Conservation (phyloP, 2,888 invertebrate genomes). For the Harpagoxenus sublaevis region DNA sequence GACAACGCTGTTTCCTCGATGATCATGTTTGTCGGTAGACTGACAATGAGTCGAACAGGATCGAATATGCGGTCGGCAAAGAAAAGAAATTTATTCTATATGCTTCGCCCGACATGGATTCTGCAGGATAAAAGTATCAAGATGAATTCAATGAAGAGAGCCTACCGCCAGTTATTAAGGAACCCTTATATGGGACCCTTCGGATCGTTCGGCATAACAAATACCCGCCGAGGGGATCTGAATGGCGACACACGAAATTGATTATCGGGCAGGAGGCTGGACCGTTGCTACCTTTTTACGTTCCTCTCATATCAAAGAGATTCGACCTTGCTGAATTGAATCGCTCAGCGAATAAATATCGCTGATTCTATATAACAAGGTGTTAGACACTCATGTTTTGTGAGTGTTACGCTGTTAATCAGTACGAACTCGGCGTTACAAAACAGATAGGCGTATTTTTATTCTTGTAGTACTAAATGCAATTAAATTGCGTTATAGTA, state of each 20-base stretch:
- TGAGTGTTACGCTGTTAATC: not conserved
- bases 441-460: not conserved
- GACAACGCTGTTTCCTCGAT: not conserved
- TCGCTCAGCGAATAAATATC: conserved; percentile 6
- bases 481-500: not conserved
- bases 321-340: conserved; percentile 19
- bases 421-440: not conserved
- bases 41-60: conserved; percentile 34
- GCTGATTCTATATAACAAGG: conserved; percentile 6
- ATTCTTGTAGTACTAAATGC: not conserved
- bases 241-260: conserved; percentile 61
- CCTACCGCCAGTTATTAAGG: conserved; percentile 74
- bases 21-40: conserved; percentile 46
- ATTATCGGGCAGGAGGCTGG: conserved; percentile 39
- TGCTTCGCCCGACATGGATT: conserved; percentile 65
- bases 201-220: conserved; percentile 69
- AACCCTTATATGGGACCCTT: conserved; percentile 65
- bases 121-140: conserved; percentile 74
- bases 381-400: not conserved
- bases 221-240: conserved; percentile 52
- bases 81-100: conserved; percentile 70
- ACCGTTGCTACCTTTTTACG: conserved; percentile 49
- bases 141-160: conserved; percentile 76
- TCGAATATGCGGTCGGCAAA: conserved; percentile 60
- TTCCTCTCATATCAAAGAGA: conserved; percentile 3